These are phyloP conservation scores for Rhinolophus sinicus DNA, from an alignment of 2,113 vertebrate species.

Conservation along the genomic window DNA sequence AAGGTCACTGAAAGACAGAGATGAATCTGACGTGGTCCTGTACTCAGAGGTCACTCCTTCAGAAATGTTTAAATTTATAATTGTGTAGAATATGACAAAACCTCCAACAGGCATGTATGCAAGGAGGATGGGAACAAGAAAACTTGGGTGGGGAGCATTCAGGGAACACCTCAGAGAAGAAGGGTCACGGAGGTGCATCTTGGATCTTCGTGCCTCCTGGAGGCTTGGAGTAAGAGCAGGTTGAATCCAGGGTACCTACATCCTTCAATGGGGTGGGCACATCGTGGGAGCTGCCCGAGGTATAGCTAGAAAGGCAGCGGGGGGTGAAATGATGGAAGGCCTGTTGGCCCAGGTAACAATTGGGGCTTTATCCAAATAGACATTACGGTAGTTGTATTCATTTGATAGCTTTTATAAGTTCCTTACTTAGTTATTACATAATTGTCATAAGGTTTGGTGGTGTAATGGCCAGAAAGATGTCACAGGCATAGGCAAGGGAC, in stretches of 20 bases:
- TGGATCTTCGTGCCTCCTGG: neutral
- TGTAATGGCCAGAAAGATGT: neutral
- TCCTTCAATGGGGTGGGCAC: neutral
- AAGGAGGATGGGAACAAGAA: neutral
- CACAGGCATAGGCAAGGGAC: neutral
- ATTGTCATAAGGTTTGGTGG: neutral
- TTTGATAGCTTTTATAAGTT: neutral
- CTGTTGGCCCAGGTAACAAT: neutral
- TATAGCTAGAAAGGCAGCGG: neutral
- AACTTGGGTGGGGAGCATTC: neutral
- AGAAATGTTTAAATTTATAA: neutral
- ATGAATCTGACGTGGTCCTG: neutral
- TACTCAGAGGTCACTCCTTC: neutral
- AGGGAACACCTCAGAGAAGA: neutral
- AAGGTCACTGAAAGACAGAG: neutral
- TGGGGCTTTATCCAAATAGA: neutral
- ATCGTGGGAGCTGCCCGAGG: neutral
- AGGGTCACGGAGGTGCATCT: neutral
- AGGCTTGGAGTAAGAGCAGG: neutral
- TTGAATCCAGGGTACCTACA: rapidly evolving
- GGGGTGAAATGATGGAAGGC: neutral
- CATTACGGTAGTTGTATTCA: neutral
- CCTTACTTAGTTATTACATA: neutral
- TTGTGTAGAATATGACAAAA: neutral
- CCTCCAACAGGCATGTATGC: neutral